Percentiles rank a stretch among this genome's conserved stretches.
These are phyloP conservation scores for Scaptomyza cyrtandrae DNA, from an alignment of 2,888 invertebrate species.

Conservation along the genomic window DNA sequence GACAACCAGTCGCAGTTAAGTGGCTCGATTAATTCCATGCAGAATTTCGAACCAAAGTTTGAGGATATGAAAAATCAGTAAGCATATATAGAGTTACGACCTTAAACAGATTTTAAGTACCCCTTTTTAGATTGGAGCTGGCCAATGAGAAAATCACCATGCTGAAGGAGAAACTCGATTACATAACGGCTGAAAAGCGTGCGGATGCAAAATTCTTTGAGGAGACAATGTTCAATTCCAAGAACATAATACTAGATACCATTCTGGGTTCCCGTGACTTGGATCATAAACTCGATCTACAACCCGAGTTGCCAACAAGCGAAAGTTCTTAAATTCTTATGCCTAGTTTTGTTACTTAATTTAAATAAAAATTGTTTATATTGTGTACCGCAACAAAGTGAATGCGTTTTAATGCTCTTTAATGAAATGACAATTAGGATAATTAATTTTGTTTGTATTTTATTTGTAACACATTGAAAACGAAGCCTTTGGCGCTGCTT, in stretches of 20 bases:
- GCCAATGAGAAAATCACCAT: slow-evolving; percentile 81
- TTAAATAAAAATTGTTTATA: slow-evolving; percentile 23
- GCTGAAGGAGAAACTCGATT: slow-evolving; percentile 80
- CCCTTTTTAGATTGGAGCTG: slow-evolving; percentile 75
- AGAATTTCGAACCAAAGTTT: slow-evolving; percentile 34
- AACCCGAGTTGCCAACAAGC: slow-evolving; percentile 14
- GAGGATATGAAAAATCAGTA: slow-evolving; percentile 81
- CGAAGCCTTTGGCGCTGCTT: slow-evolving; percentile 77
- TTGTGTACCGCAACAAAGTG: slow-evolving; percentile 10
- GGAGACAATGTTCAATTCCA: slow-evolving; percentile 80
- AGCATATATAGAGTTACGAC: slow-evolving; percentile 14
- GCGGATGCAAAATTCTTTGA: slow-evolving; percentile 81
- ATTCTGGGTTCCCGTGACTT: slow-evolving; percentile 53
- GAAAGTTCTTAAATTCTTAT: slow-evolving; percentile 23
- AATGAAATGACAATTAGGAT: too few species aligned
- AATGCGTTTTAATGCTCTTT: too few species aligned
- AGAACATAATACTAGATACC: slow-evolving; percentile 79
- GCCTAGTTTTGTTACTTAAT: slow-evolving; percentile 27
- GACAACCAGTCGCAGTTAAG: slow-evolving; percentile 75
- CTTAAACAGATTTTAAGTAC: not conserved
- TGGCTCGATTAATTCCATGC: slow-evolving; percentile 32
- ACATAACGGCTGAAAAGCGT: slow-evolving; percentile 77
- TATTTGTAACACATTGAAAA: slow-evolving; percentile 75
- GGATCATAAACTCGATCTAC: not conserved
- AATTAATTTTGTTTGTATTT: slow-evolving; percentile 40